Evolutionary conservation across 2,113 vertebrate genomes (phyloP).

Genomic region (Nymphicus hollandicus): DNA sequence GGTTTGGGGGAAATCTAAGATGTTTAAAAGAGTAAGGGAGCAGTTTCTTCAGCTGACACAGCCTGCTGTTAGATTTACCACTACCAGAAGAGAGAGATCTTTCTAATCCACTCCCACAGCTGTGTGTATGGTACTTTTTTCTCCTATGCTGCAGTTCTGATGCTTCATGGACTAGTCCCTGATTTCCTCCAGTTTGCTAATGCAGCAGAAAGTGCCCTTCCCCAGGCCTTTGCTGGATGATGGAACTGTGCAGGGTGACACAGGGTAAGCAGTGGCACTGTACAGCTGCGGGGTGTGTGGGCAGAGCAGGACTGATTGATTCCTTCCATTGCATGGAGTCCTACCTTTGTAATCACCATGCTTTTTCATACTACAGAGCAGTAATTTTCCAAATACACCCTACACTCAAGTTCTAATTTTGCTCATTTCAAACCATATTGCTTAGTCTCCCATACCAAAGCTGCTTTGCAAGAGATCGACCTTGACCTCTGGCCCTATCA

Average conservation of each 20-base stretch:
- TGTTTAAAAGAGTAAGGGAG: background rate
- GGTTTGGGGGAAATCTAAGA: background rate
- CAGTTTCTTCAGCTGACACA: background rate
- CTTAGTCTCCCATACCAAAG: background rate
- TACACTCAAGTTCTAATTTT: background rate
- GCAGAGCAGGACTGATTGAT: background rate
- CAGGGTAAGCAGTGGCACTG: fast-evolving
- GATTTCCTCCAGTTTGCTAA: background rate
- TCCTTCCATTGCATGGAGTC: background rate
- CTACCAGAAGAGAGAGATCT: background rate
- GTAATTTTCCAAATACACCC: background rate
- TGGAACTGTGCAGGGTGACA: fast-evolving
- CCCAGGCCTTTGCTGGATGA: background rate
- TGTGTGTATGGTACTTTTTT: background rate
- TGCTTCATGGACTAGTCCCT: fast-evolving
- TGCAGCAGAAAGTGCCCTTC: background rate
- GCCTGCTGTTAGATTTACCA: background rate
- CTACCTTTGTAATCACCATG: background rate
- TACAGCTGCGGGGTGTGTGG: no score
- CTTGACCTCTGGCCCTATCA: background rate
- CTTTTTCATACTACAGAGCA: background rate
- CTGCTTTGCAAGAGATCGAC: background rate
- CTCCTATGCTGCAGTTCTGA: fast-evolving
- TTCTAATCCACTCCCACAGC: fast-evolving
- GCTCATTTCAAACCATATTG: background rate